Evolutionary conservation across 2,888 invertebrate species (phyloP).

Genomic region (Phyllotreta striolata): DNA sequence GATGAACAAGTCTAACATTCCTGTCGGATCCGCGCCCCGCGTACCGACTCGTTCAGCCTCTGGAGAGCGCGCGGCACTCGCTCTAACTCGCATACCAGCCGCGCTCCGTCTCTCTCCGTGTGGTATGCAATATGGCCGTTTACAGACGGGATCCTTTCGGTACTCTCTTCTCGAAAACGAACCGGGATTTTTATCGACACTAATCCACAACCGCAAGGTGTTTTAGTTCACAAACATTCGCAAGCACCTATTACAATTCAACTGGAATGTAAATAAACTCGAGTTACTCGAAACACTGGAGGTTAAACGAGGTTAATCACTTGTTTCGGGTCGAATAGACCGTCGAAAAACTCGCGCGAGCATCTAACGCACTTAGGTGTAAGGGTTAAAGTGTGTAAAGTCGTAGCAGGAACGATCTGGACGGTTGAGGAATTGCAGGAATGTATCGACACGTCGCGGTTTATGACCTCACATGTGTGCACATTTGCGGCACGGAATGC

Average conservation of each 20-base stretch:
- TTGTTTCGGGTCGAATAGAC: slow-evolving; percentile 17
- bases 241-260: not conserved
- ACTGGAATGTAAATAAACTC: not conserved
- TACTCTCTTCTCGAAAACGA: slow-evolving; percentile 50
- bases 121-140: slow-evolving; percentile 64
- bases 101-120: slow-evolving; percentile 54
- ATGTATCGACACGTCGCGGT: slow-evolving; percentile 38
- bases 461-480: slow-evolving; percentile 41
- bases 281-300: not conserved
- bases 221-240: not conserved
- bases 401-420: not conserved
- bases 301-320: slow-evolving; percentile 8
- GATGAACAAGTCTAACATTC: slow-evolving; percentile 61
- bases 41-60: slow-evolving; percentile 60
- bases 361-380: not conserved
- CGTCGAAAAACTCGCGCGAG: slow-evolving; percentile 10
- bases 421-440: slow-evolving; percentile 3
- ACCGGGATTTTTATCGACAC: slow-evolving; percentile 43
- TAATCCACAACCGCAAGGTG: slow-evolving; percentile 1
- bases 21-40: slow-evolving; percentile 58
- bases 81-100: slow-evolving; percentile 46
- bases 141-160: slow-evolving; percentile 53
- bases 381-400: too few relatives aligned
- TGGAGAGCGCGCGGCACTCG: slow-evolving; percentile 54
- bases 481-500: slow-evolving; percentile 33